Evolutionary conservation across 1,140 invertebrate genomes (phyloP).

Genomic region (Polypedilum vanderplanki): DNA sequence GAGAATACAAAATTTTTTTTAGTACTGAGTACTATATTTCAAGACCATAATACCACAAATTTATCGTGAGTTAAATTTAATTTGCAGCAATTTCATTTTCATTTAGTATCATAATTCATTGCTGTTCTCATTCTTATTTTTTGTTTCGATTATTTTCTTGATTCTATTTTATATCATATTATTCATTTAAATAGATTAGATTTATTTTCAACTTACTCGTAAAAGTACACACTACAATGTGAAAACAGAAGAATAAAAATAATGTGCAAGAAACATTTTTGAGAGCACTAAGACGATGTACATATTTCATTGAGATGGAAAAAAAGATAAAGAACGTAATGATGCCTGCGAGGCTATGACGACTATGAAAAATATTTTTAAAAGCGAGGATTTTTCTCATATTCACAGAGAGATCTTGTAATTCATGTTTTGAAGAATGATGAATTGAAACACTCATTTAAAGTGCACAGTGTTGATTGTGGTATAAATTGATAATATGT

Average conservation of each 20-base stretch:
- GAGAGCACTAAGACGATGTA: no score
- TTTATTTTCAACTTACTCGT: background rate
- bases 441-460: background rate
- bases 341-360: background rate
- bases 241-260: no score
- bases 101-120: background rate
- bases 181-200: background rate
- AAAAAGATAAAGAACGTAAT: background rate
- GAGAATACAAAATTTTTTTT: background rate
- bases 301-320: background rate
- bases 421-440: no score
- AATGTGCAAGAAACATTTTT: no score
- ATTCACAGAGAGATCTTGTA: no score
- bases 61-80: background rate
- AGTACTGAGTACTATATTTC: background rate
- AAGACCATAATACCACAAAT: background rate
- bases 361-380: background rate
- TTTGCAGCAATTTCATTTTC: conserved; percentile 5
- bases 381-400: background rate
- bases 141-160: background rate
- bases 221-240: no score
- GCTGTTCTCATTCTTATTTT: no score
- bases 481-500: no score
- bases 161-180: background rate
- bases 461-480: background rate